phyloP scores from a whole-genome alignment of 1,140 invertebrate genomes.

The Luehdorfia chinensis region DNA sequence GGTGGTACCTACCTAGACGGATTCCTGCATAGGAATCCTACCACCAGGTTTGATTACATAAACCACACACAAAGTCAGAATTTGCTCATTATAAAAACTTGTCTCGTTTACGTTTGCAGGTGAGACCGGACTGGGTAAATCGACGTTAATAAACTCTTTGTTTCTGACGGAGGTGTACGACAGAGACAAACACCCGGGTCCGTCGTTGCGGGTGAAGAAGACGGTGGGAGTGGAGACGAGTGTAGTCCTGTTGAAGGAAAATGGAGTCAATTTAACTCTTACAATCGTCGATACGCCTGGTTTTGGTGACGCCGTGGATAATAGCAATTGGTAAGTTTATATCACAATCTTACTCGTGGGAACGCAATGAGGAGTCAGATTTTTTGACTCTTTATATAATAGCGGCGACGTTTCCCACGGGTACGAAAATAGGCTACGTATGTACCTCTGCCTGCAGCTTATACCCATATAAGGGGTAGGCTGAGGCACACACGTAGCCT shows the following conservation, averaged over 20 bases:
- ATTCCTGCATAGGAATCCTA: too few species aligned
- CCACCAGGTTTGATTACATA: too few species aligned
- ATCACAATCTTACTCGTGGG: too few species aligned
- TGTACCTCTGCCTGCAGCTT: too few species aligned
- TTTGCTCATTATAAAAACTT: not conserved
- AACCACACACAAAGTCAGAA: too few species aligned
- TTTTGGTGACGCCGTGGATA: conserved; percentile 99
- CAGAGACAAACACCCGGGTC: conserved; percentile 90
- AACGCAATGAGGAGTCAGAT: too few species aligned
- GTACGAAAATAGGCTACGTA: too few species aligned
- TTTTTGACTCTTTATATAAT: too few species aligned
- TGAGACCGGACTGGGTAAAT: conserved; percentile 98
- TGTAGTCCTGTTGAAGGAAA: conserved; percentile 93
- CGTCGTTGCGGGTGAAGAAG: conserved; percentile 93
- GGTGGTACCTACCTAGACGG: too few species aligned
- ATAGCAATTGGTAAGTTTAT: conserved; percentile 88
- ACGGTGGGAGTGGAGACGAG: conserved; percentile 96
- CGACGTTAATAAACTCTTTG: conserved; percentile 99
- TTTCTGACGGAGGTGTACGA: conserved; percentile 98
- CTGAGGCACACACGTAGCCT: too few species aligned
- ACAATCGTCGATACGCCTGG: conserved; percentile 98
- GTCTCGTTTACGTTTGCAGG: conserved; percentile 76
- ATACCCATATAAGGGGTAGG: too few species aligned
- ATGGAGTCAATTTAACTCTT: conserved; percentile 93
- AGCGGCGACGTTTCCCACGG: too few species aligned